phyloP scores from a whole-genome alignment of 2,888 invertebrate genomes.

The Tinea pellionella region DNA sequence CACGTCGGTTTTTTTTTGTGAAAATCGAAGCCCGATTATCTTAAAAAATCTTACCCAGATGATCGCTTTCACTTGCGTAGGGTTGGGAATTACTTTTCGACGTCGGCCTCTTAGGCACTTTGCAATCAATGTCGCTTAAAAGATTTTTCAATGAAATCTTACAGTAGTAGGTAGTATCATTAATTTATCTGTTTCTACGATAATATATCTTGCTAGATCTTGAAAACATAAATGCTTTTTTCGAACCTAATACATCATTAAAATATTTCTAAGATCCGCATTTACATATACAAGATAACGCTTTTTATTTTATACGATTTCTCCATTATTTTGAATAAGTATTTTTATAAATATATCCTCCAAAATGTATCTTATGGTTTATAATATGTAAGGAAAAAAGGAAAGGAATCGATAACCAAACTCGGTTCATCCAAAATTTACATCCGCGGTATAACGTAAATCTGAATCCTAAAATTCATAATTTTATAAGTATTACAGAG shows the following conservation, averaged over 20 bases:
- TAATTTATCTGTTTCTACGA: too few relatives aligned
- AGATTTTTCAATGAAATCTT: neutral
- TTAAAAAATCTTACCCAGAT: conserved; percentile 67
- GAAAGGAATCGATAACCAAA: neutral
- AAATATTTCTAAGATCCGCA: too few relatives aligned
- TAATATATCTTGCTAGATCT: too few relatives aligned
- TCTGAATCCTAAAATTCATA: conserved; percentile 32
- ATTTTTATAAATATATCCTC: too few relatives aligned
- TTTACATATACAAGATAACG: too few relatives aligned
- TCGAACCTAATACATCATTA: too few relatives aligned
- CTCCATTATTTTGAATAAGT: too few relatives aligned
- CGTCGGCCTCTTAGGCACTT: conserved; percentile 59
- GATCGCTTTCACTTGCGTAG: conserved; percentile 60
- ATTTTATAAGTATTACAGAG: conserved; percentile 62
- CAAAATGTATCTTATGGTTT: too few relatives aligned
- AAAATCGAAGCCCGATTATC: conserved; percentile 19
- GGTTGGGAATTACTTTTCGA: conserved; percentile 59
- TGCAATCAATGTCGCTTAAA: conserved; percentile 42
- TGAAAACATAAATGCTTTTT: too few relatives aligned
- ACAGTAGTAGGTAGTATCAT: neutral
- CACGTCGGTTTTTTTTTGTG: neutral
- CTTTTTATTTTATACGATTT: too few relatives aligned
- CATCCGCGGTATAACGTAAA: neutral
- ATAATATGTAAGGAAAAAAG: neutral
- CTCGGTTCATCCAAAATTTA: neutral